These are phyloP conservation scores for Lemur catta DNA, from an alignment of 2,797 vertebrate species.

Conservation along the genomic window DNA sequence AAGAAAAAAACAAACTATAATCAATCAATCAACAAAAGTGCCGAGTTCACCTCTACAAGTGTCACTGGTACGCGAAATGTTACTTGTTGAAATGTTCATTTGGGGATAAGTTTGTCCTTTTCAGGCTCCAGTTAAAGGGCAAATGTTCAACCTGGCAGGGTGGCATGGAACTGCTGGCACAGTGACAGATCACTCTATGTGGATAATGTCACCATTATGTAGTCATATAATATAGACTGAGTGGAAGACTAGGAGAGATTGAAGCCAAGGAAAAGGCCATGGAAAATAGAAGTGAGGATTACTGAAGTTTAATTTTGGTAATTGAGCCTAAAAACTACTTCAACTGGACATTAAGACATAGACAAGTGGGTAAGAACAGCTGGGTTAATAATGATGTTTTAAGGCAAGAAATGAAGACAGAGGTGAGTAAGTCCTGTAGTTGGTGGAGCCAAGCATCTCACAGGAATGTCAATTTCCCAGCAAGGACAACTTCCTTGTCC, in stretches of 20 bases:
- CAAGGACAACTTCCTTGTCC: neutral
- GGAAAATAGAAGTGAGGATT: neutral
- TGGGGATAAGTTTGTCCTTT: neutral
- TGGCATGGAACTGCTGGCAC: neutral
- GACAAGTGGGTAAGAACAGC: neutral
- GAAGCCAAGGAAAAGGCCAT: neutral
- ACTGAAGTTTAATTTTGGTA: neutral
- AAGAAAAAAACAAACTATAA: neutral
- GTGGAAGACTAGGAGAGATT: neutral
- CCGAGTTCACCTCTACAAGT: neutral
- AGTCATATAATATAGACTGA: neutral
- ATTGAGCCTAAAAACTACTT: neutral
- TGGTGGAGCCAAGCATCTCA: neutral
- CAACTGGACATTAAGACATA: neutral
- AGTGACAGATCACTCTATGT: neutral
- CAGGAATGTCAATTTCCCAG: neutral
- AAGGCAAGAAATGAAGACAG: neutral
- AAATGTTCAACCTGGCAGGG: neutral
- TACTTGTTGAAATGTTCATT: neutral
- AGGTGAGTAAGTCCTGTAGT: fast-evolving
- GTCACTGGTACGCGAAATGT: neutral
- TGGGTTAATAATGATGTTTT: neutral
- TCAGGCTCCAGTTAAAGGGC: neutral
- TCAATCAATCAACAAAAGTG: neutral
- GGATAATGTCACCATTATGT: fast-evolving